A percentile compares a stretch with the other conserved stretches of the same genome.
These are phyloP conservation scores for Parapsyche elsis DNA, from an alignment of 1,140 invertebrate genomes.

Conservation along the genomic window DNA sequence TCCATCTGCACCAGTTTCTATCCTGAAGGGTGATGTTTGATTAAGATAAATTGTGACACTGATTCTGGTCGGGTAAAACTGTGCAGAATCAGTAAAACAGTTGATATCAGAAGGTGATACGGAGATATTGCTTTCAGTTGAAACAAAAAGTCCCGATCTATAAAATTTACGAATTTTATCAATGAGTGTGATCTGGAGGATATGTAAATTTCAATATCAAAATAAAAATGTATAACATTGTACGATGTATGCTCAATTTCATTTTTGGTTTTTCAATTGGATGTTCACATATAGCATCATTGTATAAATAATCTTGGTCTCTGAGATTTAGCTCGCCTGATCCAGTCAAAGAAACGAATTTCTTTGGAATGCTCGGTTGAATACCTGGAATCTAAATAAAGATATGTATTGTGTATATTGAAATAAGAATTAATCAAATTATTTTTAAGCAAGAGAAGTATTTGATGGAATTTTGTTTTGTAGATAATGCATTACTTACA, in stretches of 20 bases:
- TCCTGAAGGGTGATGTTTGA: not conserved
- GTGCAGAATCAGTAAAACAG: conserved; percentile 62
- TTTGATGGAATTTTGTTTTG: no score
- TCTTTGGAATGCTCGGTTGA: not conserved
- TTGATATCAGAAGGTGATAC: conserved; percentile 53
- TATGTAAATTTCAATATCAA: no score
- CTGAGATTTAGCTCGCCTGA: not conserved
- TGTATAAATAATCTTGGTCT: not conserved
- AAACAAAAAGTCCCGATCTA: no score
- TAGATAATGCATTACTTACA: not conserved
- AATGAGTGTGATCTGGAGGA: no score
- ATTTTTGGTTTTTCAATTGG: not conserved
- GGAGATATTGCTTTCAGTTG: conserved; percentile 34
- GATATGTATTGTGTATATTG: no score
- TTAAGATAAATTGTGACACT: conserved; percentile 52
- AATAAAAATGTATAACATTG: not conserved
- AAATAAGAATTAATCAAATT: no score
- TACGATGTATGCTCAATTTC: not conserved
- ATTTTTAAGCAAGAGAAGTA: no score
- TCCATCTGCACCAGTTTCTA: conserved; percentile 59
- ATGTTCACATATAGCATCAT: not conserved
- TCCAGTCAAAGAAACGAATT: not conserved
- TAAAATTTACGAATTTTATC: no score
- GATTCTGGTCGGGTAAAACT: conserved; percentile 58
- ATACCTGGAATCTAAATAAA: not conserved